These are phyloP conservation scores for Chelonia mydas DNA, from an alignment of 2,797 vertebrate species.

Conservation along the genomic window DNA sequence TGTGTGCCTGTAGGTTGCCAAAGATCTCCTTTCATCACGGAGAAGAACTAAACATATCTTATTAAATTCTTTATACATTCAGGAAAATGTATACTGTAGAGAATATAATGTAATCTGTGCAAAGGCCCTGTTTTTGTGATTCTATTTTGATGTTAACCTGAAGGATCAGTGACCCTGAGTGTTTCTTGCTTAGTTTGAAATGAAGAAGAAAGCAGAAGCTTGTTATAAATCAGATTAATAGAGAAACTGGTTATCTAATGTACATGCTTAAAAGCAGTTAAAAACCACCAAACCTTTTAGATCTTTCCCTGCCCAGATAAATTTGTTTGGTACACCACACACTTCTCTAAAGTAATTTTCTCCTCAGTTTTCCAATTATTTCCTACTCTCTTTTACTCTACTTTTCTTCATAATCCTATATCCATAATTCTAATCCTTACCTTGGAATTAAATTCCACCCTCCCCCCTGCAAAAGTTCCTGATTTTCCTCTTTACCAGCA, in stretches of 20 bases:
- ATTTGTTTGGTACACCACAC: not conserved
- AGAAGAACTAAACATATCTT: not conserved
- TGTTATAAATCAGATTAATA: not conserved
- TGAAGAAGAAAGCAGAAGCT: not conserved
- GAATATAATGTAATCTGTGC: not conserved
- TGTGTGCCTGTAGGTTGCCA: not conserved
- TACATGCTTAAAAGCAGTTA: not conserved
- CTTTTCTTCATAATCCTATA: fast-evolving
- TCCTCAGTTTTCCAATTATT: not conserved
- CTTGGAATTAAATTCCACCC: not conserved
- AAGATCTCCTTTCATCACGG: not conserved
- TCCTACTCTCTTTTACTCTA: not conserved
- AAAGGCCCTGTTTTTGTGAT: not conserved
- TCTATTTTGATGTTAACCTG: not conserved
- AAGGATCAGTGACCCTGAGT: not conserved
- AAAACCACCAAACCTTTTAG: fast-evolving
- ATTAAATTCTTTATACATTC: not conserved
- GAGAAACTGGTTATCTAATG: not conserved
- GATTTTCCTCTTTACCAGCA: not conserved
- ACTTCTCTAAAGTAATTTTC: not conserved
- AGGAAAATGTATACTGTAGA: not conserved
- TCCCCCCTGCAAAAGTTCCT: not conserved
- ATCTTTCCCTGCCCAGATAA: not conserved
- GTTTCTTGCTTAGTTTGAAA: not conserved
- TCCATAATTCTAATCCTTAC: not conserved